Evolutionary conservation across 2,797 vertebrate genomes (phyloP), one percentile per base, ranked within the genome.

Genomic region (Mormyrus proboscirostris): DNA sequence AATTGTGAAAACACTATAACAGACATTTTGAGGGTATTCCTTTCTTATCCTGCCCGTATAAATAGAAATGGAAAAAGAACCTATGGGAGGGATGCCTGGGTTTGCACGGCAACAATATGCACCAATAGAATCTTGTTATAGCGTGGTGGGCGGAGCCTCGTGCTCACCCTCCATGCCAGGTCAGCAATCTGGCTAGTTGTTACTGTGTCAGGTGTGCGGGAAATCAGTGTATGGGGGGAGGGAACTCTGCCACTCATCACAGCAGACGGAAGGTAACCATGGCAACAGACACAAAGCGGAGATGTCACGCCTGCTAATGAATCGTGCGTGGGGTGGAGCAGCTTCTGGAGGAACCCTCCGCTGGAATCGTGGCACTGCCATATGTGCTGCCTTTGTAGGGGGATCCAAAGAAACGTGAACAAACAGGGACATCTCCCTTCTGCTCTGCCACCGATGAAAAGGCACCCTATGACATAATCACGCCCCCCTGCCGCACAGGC

Each of bases 261-360:
- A 65, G 91, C 88, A 92, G 92, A 91, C 90, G 91, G 85, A 79
- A 83, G 83, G 94, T 95, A 92, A 93, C 95, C 94, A 95, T 94
- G 92, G 94, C 92, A 93, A 96, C 95, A 88, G 90, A 86, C 90
- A 91, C 91, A 89, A 92, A 91, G 89, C 90, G 90, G 76, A 94
- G 94, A 95, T 91, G 93, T 95, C 93, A 95, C 93, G 3, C 87
- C 73, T 87, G 92, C 57, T 51, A 91, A 91, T 69, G 91, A 91
- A 87, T 88, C 88, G 62, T 88, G 89, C 89, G 89, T 89, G 86
- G 90, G 29, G 88, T 90, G 41, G 89, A 69, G 55, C 59, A 4
- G 57, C 76, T 87, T 87, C 55, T 87, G 55, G 5, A 62, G 51
- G 6, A 88, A 8, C n/a, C 55, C 19, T 88, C 57, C 33, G 41